Evolutionary conservation across 2,888 invertebrate genomes (phyloP), one percentile per base, ranked within the genome.

Genomic region (Phyllotreta cruciferae): DNA sequence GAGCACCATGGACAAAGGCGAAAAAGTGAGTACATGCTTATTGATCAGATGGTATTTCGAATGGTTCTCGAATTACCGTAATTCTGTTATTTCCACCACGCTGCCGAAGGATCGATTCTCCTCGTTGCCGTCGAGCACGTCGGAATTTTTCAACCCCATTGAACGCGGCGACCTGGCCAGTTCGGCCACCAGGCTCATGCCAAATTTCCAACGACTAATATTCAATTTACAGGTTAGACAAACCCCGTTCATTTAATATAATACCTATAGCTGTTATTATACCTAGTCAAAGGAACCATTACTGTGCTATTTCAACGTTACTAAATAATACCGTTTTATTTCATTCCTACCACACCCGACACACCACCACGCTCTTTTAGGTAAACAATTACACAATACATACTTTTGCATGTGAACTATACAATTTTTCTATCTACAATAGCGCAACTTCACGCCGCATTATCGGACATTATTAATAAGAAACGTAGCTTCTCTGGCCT

Each of bases 401-500:
- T 57, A 63, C 67, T n/a, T n/a, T n/a, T 67, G 67, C 1, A 8
- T 55, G 8, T 37, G 10, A 35, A 35, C 49, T 45, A 9, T 14
- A 10, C 10, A 5, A 13, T 34, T 37, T 36, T 37, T 52, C 10
- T 52, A 50, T 11, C 10, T 24, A 24, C 2, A 44, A 5, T 50
- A 7, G 14, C 37, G 10, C 11, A 41, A 47, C 11, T 9, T 10
- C 7, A 10, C 1, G 1, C 11, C 47, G 8, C 34, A 34, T n/a
- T 37, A 36, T 37, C 57, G 62, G 63, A 60, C 71, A 62, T 61
- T 72, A 73, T 72, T 79, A 79, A 80, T 79, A 72, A 83, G 84
- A 85, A 82, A 83, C 84, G 82, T 86, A 92, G 92, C 86, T 87
- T 81, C 88, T 92, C 79, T 92, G 91, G 91, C 90, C 91, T 75